These are phyloP conservation scores for Drosophila austrosaltans DNA, from an alignment of 2,888 invertebrate genomes.

Conservation along the genomic window DNA sequence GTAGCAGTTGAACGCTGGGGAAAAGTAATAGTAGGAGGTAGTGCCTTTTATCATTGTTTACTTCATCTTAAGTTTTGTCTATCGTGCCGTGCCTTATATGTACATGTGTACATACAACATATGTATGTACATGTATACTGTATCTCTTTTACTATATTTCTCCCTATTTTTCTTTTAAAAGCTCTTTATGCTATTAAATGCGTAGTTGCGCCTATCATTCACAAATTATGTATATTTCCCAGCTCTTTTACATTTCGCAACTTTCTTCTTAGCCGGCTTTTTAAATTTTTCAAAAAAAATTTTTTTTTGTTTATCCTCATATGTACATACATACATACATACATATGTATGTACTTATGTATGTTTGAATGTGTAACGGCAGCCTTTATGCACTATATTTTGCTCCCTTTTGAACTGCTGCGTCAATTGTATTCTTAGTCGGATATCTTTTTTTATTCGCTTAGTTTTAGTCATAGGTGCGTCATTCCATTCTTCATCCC, in stretches of 20 bases:
- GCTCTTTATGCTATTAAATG: constrained; percentile 2
- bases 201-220: constrained; percentile 2
- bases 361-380: no score
- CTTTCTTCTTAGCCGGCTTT: no score
- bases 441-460: constrained; percentile 26
- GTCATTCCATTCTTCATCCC: constrained; percentile 52
- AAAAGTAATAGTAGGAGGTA: background rate
- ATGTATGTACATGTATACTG: constrained; percentile 6
- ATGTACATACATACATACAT: background rate
- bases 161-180: background rate
- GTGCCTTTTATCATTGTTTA: constrained; percentile 68
- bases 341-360: no score
- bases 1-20: constrained; percentile 11
- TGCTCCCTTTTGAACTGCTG: no score
- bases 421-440: constrained; percentile 2
- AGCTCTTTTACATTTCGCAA: background rate
- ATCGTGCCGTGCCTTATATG: constrained; percentile 30
- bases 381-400: background rate
- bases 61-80: constrained; percentile 57
- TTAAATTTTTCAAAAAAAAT: background rate
- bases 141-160: constrained; percentile 46
- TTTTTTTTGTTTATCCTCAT: background rate
- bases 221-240: constrained; percentile 4
- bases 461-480: constrained; percentile 46
- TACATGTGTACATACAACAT: background rate